phyloP scores from a whole-genome alignment of 2,113 vertebrate genomes.

The Dromaius novaehollandiae region DNA sequence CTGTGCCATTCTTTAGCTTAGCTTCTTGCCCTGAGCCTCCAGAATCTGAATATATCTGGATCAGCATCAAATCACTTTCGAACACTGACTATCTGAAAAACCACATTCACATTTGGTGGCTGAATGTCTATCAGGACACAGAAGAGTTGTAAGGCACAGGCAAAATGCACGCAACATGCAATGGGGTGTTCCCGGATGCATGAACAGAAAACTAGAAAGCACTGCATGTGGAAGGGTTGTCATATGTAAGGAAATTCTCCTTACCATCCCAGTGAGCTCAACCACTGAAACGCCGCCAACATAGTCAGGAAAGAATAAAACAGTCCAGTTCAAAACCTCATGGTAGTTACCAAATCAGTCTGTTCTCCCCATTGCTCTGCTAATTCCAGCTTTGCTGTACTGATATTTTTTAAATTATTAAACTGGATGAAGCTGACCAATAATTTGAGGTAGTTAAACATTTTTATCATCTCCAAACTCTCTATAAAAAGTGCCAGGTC shows the following conservation, averaged over 20 bases:
- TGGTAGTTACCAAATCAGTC: neutral
- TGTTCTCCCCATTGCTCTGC: neutral
- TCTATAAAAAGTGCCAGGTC: neutral
- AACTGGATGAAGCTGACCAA: neutral
- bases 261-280: neutral
- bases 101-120: neutral
- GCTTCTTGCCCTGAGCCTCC: neutral
- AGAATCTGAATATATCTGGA: neutral
- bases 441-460: neutral
- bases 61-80: neutral
- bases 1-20: neutral
- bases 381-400: neutral
- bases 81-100: neutral
- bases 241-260: neutral
- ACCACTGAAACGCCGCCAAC: neutral
- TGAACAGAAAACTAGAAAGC: neutral
- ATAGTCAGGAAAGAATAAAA: neutral
- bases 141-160: neutral
- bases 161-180: accelerated
- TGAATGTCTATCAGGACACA: neutral
- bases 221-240: accelerated
- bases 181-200: too few species aligned
- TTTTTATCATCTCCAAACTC: neutral
- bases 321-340: neutral
- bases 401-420: neutral